phyloP scores from a whole-genome alignment of 2,113 vertebrate genomes.

The Rhadina sibilatrix region DNA sequence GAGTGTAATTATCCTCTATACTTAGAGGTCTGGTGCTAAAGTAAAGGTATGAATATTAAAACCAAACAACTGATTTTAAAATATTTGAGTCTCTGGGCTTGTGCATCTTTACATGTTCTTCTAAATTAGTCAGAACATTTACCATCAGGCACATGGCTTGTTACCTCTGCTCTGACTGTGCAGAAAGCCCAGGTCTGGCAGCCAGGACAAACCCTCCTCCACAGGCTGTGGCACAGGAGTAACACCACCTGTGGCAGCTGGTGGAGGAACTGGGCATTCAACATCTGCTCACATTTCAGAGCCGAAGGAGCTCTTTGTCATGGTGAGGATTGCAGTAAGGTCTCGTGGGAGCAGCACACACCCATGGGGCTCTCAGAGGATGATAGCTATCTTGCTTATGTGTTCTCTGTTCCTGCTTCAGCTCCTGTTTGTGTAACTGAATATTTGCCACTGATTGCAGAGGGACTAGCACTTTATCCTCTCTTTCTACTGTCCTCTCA shows the following conservation, averaged over 20 bases:
- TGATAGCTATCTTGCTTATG: background rate
- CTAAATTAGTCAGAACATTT: background rate
- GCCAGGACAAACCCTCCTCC: background rate
- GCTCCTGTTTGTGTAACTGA: background rate
- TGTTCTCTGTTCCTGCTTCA: background rate
- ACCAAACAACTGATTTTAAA: background rate
- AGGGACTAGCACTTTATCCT: background rate
- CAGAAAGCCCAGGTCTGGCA: background rate
- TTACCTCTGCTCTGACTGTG: background rate
- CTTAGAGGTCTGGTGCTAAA: background rate
- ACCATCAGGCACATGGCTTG: fast-evolving
- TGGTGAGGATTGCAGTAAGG: background rate
- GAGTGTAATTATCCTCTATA: background rate
- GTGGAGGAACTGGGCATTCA: background rate
- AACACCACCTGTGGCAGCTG: background rate
- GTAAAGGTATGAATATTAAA: background rate
- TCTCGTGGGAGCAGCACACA: background rate
- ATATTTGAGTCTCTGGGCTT: background rate
- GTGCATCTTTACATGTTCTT: background rate
- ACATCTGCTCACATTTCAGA: background rate
- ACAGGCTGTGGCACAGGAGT: background rate
- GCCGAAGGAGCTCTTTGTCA: background rate
- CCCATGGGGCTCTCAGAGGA: background rate
- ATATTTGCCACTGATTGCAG: background rate
- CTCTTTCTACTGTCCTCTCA: background rate